Evolutionary conservation across 2,797 vertebrate genomes (phyloP), one percentile per base, ranked within the genome.

Genomic region (Numenius phaeopus): DNA sequence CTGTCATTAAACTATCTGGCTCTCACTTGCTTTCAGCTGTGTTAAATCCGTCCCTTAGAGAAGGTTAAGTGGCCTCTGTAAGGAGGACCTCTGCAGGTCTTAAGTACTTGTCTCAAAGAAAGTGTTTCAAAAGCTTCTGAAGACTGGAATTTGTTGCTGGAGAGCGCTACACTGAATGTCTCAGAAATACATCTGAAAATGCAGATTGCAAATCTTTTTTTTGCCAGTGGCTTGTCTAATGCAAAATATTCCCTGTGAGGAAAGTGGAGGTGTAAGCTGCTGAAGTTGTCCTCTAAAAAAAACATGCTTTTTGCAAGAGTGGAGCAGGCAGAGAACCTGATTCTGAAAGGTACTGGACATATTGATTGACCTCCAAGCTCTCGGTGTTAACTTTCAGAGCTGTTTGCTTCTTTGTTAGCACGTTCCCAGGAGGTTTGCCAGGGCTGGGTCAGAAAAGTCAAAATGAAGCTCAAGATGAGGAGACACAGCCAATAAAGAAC

Each of bases 201-300:
- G 30, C 64, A 34, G 37, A 54, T 37, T 57, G 26, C 30, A 70
- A 54, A 13, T 2, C 0, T 20, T 14, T 42, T 70, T 73, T 76
- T 69, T 93, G 26, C 14, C 37, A 39, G n/a, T 66, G 75, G n/a
- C 39, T 89, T 86, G 24, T 67, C 75, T 83, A 70, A 70, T 77
- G 73, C 22, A 52, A 57, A 76, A 59, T 91, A 72, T 22, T 76
- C 73, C 34, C 21, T 65, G 22, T 82, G 77, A 86, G 80, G 83
- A 88, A 88, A 66, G 50, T n/a, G 87, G 87, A 93, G 72, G 85
- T 86, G 62, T 89, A 84, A 92, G 47, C 26, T 83, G 79, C 39
- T 91, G 5, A 92, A 95, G 22, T 2, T 77, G 65, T 76, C 80
- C 73, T 92, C 72, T 30, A 46, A 47, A 88, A 90, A 89, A 87